Evolutionary conservation across 2,888 invertebrate genomes (phyloP).

Genomic region (Andrena minutula): DNA sequence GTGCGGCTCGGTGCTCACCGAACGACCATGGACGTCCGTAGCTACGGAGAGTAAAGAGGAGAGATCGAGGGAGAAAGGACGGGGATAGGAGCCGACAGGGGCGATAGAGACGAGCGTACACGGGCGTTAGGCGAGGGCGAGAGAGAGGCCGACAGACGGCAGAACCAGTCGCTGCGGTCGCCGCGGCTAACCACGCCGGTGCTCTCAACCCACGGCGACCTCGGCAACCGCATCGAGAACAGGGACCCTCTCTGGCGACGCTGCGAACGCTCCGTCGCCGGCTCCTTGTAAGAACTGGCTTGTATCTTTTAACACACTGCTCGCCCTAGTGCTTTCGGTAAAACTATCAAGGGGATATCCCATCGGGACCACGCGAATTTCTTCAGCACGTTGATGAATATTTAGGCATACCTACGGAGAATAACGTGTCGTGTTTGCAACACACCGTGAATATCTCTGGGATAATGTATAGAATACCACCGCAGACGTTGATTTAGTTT

Average conservation of each 20-base stretch:
- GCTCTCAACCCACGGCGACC: slow-evolving; percentile 82
- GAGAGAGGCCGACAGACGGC: slow-evolving; percentile 71
- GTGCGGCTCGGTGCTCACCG: slow-evolving; percentile 77
- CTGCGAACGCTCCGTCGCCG: slow-evolving; percentile 23
- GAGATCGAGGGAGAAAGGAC: slow-evolving; percentile 62
- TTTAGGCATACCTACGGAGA: neutral
- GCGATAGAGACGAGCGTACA: slow-evolving; percentile 48
- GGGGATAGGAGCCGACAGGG: slow-evolving; percentile 38
- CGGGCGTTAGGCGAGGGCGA: slow-evolving; percentile 60
- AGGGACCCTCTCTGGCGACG: slow-evolving; percentile 36
- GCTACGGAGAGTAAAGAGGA: slow-evolving; percentile 56
- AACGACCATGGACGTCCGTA: slow-evolving; percentile 64
- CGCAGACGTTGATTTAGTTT: too few species aligned
- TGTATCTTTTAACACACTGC: slow-evolving; percentile 14
- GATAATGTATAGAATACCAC: too few species aligned
- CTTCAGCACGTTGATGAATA: neutral
- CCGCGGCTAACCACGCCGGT: slow-evolving; percentile 83
- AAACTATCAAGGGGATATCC: too few species aligned
- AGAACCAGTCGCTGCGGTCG: slow-evolving; percentile 82
- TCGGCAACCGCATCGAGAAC: slow-evolving; percentile 61
- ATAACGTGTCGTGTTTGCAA: too few species aligned
- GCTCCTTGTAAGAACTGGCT: slow-evolving; percentile 9
- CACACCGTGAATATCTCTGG: too few species aligned
- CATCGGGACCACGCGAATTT: neutral
- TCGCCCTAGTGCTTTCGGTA: neutral